Base-by-base conservation (phyloP, 2,888 invertebrate species). In the Protophormia terraenovae region DNA sequence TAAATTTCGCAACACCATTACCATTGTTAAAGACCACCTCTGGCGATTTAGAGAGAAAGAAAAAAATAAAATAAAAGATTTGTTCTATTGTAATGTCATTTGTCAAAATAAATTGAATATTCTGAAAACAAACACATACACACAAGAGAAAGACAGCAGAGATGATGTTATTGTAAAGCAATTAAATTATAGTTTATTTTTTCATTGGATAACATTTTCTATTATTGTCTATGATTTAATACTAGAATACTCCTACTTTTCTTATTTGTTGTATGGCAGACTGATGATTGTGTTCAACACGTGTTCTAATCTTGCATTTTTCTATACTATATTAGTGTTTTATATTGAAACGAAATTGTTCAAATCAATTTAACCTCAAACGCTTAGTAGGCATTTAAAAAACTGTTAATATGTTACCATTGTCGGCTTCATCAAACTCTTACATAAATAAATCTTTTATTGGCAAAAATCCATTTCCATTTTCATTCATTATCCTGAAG, bases 81-180 rank as follows among this genome's bases (percentile, higher is more conserved):
- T 24, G 58, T 60, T 58, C 89, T 88, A 91, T 91, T 91, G 91
- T 90, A 89, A 89, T 90, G 90, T 91, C 91, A 91, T 91, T 90
- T 91, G 91, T 91, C 91, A 91, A 91, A 90, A 90, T 90, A 91
- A 90, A 90, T 90, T 82, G 69, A 73, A 85, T 81, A 55, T 69
- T n/a, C n/a, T 81, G 72, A 41, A 7, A 16, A 19, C 24, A 35
- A 12, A 45, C 19, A 29, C 8, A 24, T 12, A 55, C 3, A 38
- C n/a, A 55, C 45, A 53, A 89, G 84, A 88, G 78, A 82, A 83
- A n/a, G n/a, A n/a, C 10, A 14, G 32, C 67, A 22, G 45, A 29
- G 24, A 64, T 29, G 77, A n/a, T n/a, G n/a, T n/a, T 32, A 50
- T 60, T 79, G 53, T 45, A 50, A 41, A n/a, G 73, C 72, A 85